Evolutionary conservation across 1,140 invertebrate species (phyloP).

Genomic region (Trichoplusia ni): DNA sequence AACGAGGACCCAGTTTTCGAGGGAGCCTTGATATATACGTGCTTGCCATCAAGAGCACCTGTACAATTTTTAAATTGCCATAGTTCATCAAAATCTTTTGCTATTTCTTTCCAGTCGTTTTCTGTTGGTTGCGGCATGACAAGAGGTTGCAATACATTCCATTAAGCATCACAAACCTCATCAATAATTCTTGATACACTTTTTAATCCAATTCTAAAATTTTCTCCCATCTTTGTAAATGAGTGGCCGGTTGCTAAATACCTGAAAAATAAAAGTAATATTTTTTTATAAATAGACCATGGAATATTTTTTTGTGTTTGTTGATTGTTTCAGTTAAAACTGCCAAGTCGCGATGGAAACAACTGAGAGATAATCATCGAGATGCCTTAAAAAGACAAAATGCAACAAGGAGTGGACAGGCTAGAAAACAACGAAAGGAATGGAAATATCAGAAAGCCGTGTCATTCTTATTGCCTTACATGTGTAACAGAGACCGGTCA

Average conservation of each 20-base stretch:
- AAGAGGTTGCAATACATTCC: background rate
- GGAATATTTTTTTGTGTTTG: background rate
- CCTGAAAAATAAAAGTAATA: background rate
- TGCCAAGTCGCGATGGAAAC: background rate
- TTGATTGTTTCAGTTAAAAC: background rate
- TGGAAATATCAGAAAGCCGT: background rate
- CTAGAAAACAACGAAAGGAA: background rate
- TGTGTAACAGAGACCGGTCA: too few relatives aligned
- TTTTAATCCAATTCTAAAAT: too few relatives aligned
- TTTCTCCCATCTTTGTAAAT: too few relatives aligned
- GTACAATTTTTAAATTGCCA: too few relatives aligned
- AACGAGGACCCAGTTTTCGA: background rate
- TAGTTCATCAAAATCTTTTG: too few relatives aligned
- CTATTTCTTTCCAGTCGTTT: background rate
- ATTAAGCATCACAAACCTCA: background rate
- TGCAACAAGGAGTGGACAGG: background rate
- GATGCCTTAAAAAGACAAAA: background rate
- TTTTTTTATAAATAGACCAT: background rate
- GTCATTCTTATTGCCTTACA: too few relatives aligned
- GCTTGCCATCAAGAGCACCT: too few relatives aligned
- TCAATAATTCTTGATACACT: too few relatives aligned
- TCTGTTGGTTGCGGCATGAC: background rate
- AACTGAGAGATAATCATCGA: background rate
- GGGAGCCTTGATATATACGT: background rate
- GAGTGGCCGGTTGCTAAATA: too few relatives aligned